Evolutionary conservation across 2,888 invertebrate genomes (phyloP).

Genomic region (Hyalella azteca): DNA sequence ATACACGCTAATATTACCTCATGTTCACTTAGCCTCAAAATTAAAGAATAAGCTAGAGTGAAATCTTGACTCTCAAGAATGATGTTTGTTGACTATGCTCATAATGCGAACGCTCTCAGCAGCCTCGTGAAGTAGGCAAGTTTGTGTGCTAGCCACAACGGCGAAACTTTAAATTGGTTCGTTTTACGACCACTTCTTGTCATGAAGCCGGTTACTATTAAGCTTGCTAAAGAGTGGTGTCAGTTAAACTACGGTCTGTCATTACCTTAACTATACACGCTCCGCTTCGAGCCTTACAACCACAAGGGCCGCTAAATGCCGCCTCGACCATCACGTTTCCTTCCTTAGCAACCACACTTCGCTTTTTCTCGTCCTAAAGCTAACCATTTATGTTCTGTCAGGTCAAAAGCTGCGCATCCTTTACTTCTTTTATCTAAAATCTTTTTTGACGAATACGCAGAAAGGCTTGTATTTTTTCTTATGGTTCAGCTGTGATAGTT

Average conservation of each 20-base stretch:
- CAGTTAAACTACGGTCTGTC: constrained; percentile 10
- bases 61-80: not conserved
- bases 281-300: not conserved
- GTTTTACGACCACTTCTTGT: not conserved
- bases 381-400: not conserved
- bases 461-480: not conserved
- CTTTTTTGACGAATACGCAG: not conserved
- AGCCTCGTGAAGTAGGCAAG: not conserved
- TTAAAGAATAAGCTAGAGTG: constrained; percentile 2
- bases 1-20: constrained; percentile 30
- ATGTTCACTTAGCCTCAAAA: constrained; percentile 6
- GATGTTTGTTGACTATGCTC: not conserved
- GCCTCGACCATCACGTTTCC: not conserved
- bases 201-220: not conserved
- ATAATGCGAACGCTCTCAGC: not conserved
- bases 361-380: not conserved
- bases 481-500: too few species aligned
- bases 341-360: not conserved
- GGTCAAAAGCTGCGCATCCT: too few species aligned
- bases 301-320: not conserved
- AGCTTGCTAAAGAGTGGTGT: constrained; percentile 9
- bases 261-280: constrained; percentile 9
- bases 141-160: not conserved
- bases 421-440: not conserved
- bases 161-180: not conserved